Evolutionary conservation across 2,113 vertebrate genomes (phyloP), one percentile per base, ranked within the genome.

Genomic region (Rhegmatorhina hoffmannsi): DNA sequence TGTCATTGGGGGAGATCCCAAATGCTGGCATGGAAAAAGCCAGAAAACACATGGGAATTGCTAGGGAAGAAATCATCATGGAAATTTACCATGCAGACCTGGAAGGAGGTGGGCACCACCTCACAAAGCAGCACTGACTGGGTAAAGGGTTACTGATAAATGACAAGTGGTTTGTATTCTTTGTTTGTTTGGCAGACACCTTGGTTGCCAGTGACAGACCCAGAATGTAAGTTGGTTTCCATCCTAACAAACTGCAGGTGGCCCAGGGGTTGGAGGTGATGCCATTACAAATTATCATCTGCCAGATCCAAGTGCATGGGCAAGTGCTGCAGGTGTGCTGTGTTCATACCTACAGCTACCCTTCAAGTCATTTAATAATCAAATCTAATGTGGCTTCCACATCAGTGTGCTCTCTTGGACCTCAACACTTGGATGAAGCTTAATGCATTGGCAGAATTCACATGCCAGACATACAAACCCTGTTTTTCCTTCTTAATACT

Each of bases 291-390:
- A 96, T 97, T 87, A 94, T 96, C 86, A 77, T 95, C 96, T 94
- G 94, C 92, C 96, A 93, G 96, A 97, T 97, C 95, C 97, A 96
- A 97, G 94, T 73, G 90, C 91, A 91, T 17, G 43, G 73, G 60
- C 84, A 89, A 97, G 89, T 92, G 87, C 31, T 59, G 95, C 97
- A 97, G 96, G 94, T 97, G 95, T 89, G 79, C 36, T 73, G 79
- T 11, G 17, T 97, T 97, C 96, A 96, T 96, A 95, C 93, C 93
- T 92, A 81, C 78, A 96, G 38, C 38, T 38, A 10, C 97, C 95
- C 97, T 96, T 97, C 85, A 56, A 96, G 96, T 97, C 77, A 96
- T 91, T 97, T 96, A 95, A 94, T 96, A 96, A 97, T 94, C 79
- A 89, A 84, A 95, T 95, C 77, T 96, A 89, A 91, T 90, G 82